Base-by-base conservation (phyloP, 2,113 vertebrate species). In the Amphilophus citrinellus region DNA sequence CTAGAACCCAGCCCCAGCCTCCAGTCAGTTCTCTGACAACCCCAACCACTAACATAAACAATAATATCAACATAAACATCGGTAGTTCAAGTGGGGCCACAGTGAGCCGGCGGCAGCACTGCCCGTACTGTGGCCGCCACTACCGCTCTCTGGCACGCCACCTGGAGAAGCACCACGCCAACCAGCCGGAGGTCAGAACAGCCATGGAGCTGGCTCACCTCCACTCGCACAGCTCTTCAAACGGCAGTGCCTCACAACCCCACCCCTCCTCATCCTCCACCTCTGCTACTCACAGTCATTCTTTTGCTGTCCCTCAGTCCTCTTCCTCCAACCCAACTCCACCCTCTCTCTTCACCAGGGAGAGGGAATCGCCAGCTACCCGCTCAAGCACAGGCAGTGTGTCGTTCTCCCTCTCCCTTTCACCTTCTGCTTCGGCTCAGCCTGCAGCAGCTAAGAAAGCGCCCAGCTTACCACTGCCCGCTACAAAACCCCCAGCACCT, bases 51-150 rank as follows among this genome's bases (percentile, higher is more conserved):
- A 96, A 95, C 86, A 96, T 96, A 83, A 96, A 96, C 93, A 96
- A 96, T 87, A 96, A 96, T 83, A 96, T 96, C 56, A 96, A 96
- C 89, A 96, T 96, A 75, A 96, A 96, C 91, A 96, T 96, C 17
- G 88, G 95, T 62, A 88, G 94, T 87, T 93, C 94, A 6, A 63
- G 94, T 4, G 76, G 86, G 0, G 53, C 91, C 57, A 79, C 94
- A 0, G 88, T 89, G 62, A 95, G 89, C 88, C 88, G 93, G 47
- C 88, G 95, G 27, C 96, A 96, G 87, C 95, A 96, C 82, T 96
- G 96, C 80, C 92, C 93, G 0, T 96, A 96, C 90, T 96, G 96
- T 10, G 95, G 95, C 1, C 93, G 96, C 20, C 89, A 96, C 85
- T 96, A 93, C 82, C 95, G 96, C 58, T 96, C 96, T 4, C 90